Conservation (phyloP, 2,113 vertebrate genomes). For the Collichthys lucidus region DNA sequence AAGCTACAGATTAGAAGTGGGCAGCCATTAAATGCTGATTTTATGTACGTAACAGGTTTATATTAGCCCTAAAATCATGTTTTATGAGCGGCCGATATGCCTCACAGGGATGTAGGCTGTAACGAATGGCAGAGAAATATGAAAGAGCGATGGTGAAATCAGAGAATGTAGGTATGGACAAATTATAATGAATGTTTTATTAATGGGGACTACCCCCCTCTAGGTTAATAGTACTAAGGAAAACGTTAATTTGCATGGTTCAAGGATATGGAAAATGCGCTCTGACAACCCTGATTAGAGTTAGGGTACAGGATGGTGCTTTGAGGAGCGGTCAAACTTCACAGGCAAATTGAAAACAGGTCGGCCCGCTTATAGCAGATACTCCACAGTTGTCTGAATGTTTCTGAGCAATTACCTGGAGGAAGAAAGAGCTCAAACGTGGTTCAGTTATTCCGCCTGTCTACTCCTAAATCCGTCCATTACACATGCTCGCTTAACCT, state of each 20-base stretch:
- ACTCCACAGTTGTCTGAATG: not conserved
- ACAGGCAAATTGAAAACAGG: conserved; percentile 26
- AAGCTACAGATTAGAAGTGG: conserved; percentile 63
- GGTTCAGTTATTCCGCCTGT: not conserved
- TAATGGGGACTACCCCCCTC: conserved; percentile 51
- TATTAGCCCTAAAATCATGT: conserved; percentile 71
- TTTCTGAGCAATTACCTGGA: not conserved
- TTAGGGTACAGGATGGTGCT: conserved; percentile 22
- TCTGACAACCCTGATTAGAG: conserved; percentile 64
- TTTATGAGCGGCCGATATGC: conserved; percentile 56
- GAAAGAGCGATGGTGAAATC: conserved; percentile 72
- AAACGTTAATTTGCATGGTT: conserved; percentile 75
- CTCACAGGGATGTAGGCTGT: conserved; percentile 53
- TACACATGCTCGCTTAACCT: not conserved
- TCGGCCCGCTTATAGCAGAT: conserved; percentile 3
- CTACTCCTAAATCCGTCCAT: not conserved
- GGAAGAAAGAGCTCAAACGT: not conserved
- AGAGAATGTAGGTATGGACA: conserved; percentile 66
- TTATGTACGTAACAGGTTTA: conserved; percentile 83
- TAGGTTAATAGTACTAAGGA: conserved; percentile 42
- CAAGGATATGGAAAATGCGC: conserved; percentile 63
- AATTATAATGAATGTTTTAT: conserved; percentile 71
- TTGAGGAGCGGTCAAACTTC: conserved; percentile 30
- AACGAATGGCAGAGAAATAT: conserved; percentile 77
- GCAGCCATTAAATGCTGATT: conserved; percentile 78